Percentiles rank a stretch among this genome's conserved stretches.
phyloP scores from a whole-genome alignment of 2,113 vertebrate genomes.

The Cygnus atratus region DNA sequence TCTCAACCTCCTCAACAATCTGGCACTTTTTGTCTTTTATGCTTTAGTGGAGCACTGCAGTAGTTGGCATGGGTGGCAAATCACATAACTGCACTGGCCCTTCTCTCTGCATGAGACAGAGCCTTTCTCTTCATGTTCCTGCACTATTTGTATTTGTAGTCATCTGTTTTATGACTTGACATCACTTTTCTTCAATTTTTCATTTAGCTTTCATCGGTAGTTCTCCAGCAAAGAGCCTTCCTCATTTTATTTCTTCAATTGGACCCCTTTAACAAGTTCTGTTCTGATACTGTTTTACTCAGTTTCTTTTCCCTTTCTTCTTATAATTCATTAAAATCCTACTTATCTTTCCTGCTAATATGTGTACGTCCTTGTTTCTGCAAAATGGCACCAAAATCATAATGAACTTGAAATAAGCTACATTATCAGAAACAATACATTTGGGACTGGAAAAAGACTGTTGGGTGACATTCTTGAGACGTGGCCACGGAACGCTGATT shows the following conservation, averaged over 20 bases:
- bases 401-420: background rate
- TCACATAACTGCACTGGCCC: too few species aligned
- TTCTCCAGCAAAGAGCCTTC: background rate
- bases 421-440: background rate
- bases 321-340: background rate
- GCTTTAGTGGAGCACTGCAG: background rate
- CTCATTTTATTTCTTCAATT: background rate
- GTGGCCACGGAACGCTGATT: background rate
- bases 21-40: background rate
- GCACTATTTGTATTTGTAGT: background rate
- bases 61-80: background rate
- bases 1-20: background rate
- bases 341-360: background rate
- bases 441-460: background rate
- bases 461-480: background rate
- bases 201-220: background rate
- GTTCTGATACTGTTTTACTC: background rate
- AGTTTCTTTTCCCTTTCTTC: rapidly evolving
- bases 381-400: background rate
- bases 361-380: background rate
- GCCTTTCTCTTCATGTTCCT: background rate
- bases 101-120: background rate
- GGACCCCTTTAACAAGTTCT: background rate
- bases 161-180: background rate
- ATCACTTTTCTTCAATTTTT: background rate